These are phyloP conservation scores for Branchinecta lindahli DNA, from an alignment of 1,140 invertebrate species.

Conservation along the genomic window DNA sequence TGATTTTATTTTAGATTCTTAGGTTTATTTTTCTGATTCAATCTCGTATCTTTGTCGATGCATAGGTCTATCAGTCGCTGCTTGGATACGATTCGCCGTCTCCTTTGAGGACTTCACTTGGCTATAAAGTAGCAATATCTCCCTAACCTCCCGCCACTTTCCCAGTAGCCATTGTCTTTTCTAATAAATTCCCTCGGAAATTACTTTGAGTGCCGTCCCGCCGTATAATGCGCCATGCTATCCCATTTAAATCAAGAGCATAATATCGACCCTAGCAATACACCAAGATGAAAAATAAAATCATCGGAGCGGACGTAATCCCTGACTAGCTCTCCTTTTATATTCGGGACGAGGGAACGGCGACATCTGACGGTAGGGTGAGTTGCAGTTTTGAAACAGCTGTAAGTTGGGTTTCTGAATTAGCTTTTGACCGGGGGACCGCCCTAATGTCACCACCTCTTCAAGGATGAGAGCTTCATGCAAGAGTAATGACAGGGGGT, in stretches of 20 bases:
- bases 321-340: background rate
- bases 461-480: background rate
- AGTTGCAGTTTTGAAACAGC: constrained; percentile 9
- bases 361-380: background rate
- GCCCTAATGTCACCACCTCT: background rate
- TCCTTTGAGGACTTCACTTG: too few relatives aligned
- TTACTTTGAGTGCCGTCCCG: too few relatives aligned
- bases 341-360: constrained; percentile 5
- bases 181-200: too few relatives aligned
- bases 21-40: too few relatives aligned
- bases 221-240: too few relatives aligned
- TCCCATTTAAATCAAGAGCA: constrained; percentile 6
- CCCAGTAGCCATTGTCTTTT: too few relatives aligned
- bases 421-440: constrained; percentile 1
- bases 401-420: constrained; percentile 4
- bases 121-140: too few relatives aligned
- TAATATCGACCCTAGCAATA: constrained; percentile 11
- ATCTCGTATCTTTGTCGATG: too few relatives aligned
- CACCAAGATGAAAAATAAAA: constrained; percentile 9
- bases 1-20: too few relatives aligned
- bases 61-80: too few relatives aligned
- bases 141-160: too few relatives aligned
- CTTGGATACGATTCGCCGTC: too few relatives aligned
- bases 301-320: constrained; percentile 2
- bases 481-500: background rate